Evolutionary conservation across 2,797 vertebrate species (phyloP), one percentile per base, ranked within the genome.

Genomic region (Buceros bicornis): DNA sequence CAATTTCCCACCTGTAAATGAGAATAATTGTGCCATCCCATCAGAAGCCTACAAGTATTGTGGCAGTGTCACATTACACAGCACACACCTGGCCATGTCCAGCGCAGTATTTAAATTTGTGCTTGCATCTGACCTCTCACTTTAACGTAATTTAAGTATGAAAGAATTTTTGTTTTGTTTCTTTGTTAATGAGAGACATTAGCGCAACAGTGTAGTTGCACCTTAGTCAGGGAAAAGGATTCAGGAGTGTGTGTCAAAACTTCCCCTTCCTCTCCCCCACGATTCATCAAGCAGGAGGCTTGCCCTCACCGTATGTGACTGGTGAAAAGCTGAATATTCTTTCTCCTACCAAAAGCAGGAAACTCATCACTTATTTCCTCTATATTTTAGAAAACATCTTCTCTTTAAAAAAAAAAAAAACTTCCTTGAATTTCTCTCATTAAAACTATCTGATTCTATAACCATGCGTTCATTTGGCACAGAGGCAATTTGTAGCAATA

Each of bases 281-380:
- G 81, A 21, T 8, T 35, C 8, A 29, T 29, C 50, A 21, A 22
- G 13, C 24, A 64, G 57, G 21, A 74, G 4, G 31, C 14, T 24
- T 47, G 8, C 47, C 28, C 24, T 74, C 35, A 18, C 10, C 56
- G 2, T 15, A 15, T 37, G 21, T 45, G n/a, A 58, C 7, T 6
- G 10, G 6, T 11, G 20, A 87, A 92, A 94, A 95, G 8, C n/a
- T 89, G 71, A 85, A 26, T 73, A 65, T 40, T 53, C 12, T 11
- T 84, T 82, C 22, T 89, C 78, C 10, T 77, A 31, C 13, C 21
- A 35, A 81, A 92, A 82, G 8, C 8, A 53, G 42, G 11, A 77
- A 71, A 70, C 2, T 1, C 73, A 28, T 40, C 10, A 26, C 6
- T 61, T 4, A 19, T 82, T 85, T 66, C 19, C 76, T 79, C 29